Evolutionary conservation across 2,888 invertebrate genomes (phyloP), one percentile per base, ranked within the genome.

Genomic region (Liodrosophila aerea): DNA sequence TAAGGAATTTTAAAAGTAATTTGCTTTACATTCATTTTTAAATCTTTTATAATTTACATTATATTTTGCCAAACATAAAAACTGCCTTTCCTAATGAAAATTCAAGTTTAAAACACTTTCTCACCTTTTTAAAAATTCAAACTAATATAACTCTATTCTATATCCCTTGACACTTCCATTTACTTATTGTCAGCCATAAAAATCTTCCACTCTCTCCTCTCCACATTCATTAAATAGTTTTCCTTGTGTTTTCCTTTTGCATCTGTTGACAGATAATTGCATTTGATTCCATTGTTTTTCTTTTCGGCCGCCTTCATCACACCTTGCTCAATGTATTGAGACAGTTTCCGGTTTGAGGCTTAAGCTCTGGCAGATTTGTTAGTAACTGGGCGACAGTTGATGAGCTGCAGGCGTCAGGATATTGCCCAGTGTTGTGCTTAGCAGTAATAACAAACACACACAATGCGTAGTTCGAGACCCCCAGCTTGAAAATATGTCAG

Each of bases 241-340:
- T 43, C 31, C 36, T 31, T 52, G 36, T 43, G 16, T 37, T 37
- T 22, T 41, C 34, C 13, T 37, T 36, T 18, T 36, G 29, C 22
- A 29, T 36, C 34, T 53, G 63, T 60, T 73, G 75, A 72, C 82
- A 77, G 72, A 57, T 60, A 63, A 64, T 81, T 81, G 63, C 54
- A 65, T 64, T 76, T 73, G 44, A 53, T 64, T 49, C 7, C 33
- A 18, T 16, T 22, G 16, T 29, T 51, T 16, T 53, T 47, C 54
- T 39, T 46, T 56, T 56, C 33, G 36, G 36, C 12, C 36, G 29
- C 45, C 60, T 39, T 56, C 22, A 37, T 73, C 58, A 58, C 54
- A 58, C 66, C 66, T 57, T 37, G 44, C 57, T 62, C 61, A 64
- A 73, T 44, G 53, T 57, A 61, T 39, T 61, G 29, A 45, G 54